Base-by-base conservation (phyloP, 30 jellyfish, hydroid and myxozoan genomes). In the Aurelia aurita region DNA sequence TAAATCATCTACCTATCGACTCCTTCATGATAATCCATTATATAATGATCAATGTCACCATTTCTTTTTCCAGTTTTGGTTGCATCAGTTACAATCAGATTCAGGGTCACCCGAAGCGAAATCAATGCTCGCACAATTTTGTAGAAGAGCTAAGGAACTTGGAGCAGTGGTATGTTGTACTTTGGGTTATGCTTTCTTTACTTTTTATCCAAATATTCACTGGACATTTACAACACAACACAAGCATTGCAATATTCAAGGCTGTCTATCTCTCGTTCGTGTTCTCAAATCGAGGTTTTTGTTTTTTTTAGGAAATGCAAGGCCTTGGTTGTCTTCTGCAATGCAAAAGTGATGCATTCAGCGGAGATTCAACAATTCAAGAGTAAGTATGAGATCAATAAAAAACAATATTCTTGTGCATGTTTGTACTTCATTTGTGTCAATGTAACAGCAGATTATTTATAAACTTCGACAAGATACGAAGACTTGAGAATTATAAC, bases 321-420 rank as follows among this genome's bases (percentile, higher is more conserved):
- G 60, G 58, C 63, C 72, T 67, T 22, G 91, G 84, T 28, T 25
- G 39, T 16, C 91, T 81, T 18, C 62, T 64, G 27, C 85, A 81
- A 49, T 81, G 91, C 76, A 67, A 72, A 57, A 43, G 63, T 20
- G 91, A 81, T 39, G 91, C 83, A 45, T 81, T 81, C 31, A 58
- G 78, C 23, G 91, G 91, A 29, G 34, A 53, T 1, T 27, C 89
- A 8, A 68, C 72, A 6, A 59, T 78, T 46, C 29, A 62, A 9
- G 61, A 63, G 89, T 78, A 58, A 76, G 51, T 39, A 39, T 39
- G 0, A 4, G 51, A 39, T 4, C 13, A 39, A 39, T 39, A 39
- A 39, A 39, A 39, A 2, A 39, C 16, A 15, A 39, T 1, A 39
- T 39, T 39, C 9, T 39, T 39, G 51, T 39, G 7, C 15, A 39